Evolutionary conservation across 2,113 vertebrate species (phyloP).

Genomic region (Labeo catla): DNA sequence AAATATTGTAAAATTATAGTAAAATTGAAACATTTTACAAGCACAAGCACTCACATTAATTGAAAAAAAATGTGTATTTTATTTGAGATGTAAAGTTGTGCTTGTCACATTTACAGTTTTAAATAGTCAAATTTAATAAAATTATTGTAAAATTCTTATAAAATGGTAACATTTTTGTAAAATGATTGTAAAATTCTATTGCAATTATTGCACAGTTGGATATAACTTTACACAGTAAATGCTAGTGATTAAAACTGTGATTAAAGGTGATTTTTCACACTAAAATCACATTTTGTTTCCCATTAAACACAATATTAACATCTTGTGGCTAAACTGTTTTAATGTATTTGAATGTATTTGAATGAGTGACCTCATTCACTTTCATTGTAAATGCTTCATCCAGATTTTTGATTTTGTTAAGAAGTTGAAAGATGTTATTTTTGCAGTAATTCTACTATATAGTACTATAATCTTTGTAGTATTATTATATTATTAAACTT

Average conservation of each 20-base stretch:
- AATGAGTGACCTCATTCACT: neutral
- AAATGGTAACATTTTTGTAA: no score
- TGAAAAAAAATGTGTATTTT: no score
- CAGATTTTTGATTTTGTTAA: neutral
- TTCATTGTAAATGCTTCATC: neutral
- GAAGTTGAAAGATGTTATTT: neutral
- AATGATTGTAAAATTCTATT: no score
- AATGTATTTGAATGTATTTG: neutral
- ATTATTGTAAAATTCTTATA: no score
- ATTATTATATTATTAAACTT: neutral
- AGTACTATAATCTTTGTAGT: neutral
- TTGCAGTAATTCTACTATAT: neutral
- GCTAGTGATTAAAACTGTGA: no score
- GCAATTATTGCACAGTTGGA: neutral
- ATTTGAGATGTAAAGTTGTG: neutral
- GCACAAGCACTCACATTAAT: no score
- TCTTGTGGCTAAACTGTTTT: no score
- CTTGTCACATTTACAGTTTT: neutral
- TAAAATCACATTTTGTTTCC: no score
- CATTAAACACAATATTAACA: no score
- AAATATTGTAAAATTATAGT: no score
- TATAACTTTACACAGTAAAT: neutral
- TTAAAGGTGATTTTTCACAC: no score
- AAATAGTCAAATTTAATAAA: neutral
- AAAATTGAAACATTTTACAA: no score